phyloP scores from a whole-genome alignment of 2,797 vertebrate genomes.

The Labroides dimidiatus region DNA sequence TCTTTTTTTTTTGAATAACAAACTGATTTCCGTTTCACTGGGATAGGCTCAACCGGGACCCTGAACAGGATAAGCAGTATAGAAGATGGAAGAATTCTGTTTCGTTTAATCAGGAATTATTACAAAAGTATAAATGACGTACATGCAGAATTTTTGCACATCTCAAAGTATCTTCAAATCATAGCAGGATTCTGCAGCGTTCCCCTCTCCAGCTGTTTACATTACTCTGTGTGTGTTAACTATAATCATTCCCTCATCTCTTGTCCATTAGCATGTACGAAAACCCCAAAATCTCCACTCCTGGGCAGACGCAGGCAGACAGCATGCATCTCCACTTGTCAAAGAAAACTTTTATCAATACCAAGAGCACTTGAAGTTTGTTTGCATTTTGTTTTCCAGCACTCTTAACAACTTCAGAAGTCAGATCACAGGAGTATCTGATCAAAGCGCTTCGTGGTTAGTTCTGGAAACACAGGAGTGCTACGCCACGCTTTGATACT shows the following conservation, averaged over 20 bases:
- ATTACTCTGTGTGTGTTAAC: constrained; percentile 51
- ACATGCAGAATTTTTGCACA: constrained; percentile 22
- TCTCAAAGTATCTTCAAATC: constrained; percentile 11
- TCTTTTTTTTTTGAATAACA: constrained; percentile 16
- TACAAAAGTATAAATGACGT: constrained; percentile 25
- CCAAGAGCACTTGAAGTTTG: constrained; percentile 89
- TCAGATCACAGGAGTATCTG: constrained; percentile 89
- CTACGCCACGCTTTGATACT: constrained; percentile 89
- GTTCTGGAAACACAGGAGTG: constrained; percentile 90
- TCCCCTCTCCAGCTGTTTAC: constrained; percentile 49
- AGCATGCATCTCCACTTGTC: constrained; percentile 81
- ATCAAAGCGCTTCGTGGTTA: constrained; percentile 89
- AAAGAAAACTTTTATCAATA: constrained; percentile 89
- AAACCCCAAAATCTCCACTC: constrained; percentile 73
- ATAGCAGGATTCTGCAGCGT: constrained; percentile 30
- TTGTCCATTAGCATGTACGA: constrained; percentile 77
- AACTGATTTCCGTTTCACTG: too few relatives aligned
- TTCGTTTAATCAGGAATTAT: constrained; percentile 13
- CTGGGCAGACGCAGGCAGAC: constrained; percentile 75
- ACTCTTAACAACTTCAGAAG: constrained; percentile 91
- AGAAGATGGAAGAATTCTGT: too few relatives aligned
- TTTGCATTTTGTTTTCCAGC: constrained; percentile 91
- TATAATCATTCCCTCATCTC: constrained; percentile 73
- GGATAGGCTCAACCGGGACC: too few relatives aligned
- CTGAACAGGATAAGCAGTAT: too few relatives aligned